Evolutionary conservation across 2,888 invertebrate genomes (phyloP).

Genomic region (Tricholauxania praeusta): DNA sequence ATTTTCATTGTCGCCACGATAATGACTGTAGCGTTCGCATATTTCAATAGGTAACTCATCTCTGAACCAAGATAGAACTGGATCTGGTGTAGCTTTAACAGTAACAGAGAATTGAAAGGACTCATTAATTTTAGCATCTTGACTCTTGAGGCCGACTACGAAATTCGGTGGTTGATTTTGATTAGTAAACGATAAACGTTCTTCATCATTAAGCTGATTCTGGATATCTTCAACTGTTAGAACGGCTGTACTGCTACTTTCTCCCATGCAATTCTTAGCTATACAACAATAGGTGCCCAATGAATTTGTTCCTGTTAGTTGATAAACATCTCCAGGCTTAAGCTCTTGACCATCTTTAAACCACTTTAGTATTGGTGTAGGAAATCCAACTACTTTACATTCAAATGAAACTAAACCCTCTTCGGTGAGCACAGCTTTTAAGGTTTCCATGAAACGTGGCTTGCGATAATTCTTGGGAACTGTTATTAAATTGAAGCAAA

Average conservation of each 20-base stretch:
- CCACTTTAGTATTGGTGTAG: constrained; percentile 89
- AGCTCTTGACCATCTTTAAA: constrained; percentile 93
- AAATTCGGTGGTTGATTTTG: constrained; percentile 88
- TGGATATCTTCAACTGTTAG: constrained; percentile 92
- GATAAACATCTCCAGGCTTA: constrained; percentile 92
- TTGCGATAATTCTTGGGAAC: constrained; percentile 92
- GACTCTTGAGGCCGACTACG: constrained; percentile 82
- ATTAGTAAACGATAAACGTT: constrained; percentile 74
- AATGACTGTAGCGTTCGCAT: constrained; percentile 76
- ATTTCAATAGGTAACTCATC: constrained; percentile 84
- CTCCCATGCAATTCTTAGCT: constrained; percentile 91
- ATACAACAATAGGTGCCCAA: constrained; percentile 90
- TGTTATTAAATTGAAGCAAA: constrained; percentile 63
- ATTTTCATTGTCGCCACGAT: constrained; percentile 77
- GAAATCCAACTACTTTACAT: constrained; percentile 93
- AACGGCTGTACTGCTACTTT: constrained; percentile 87
- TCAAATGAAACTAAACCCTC: constrained; percentile 94
- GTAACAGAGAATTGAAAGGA: constrained; percentile 83
- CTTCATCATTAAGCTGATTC: constrained; percentile 89
- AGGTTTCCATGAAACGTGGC: constrained; percentile 89
- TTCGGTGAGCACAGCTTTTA: constrained; percentile 89
- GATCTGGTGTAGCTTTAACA: constrained; percentile 85
- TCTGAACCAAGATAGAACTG: constrained; percentile 87
- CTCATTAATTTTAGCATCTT: constrained; percentile 86
- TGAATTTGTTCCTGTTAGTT: constrained; percentile 90